These are phyloP conservation scores for Shinisaurus crocodilurus DNA, from an alignment of 2,113 vertebrate species.

Conservation along the genomic window DNA sequence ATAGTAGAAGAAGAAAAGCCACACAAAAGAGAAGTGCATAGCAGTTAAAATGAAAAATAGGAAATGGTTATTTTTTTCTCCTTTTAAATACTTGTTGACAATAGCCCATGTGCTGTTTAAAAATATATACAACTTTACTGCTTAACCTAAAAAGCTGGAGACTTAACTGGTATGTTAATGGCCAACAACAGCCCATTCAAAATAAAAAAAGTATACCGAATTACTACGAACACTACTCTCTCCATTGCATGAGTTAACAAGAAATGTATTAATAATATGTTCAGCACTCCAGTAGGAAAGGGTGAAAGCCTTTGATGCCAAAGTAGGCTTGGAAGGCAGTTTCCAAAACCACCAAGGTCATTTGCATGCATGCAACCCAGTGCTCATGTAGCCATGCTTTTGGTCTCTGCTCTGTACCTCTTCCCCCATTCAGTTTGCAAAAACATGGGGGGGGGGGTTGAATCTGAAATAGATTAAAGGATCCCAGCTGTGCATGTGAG, in stretches of 20 bases:
- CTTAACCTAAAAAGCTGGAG: neutral
- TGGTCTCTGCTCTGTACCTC: neutral
- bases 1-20: constrained; percentile 23
- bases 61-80: constrained; percentile 32
- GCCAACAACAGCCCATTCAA: neutral
- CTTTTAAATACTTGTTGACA: neutral
- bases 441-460: no score
- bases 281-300: neutral
- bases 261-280: neutral
- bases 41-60: constrained; percentile 41
- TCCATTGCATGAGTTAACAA: neutral
- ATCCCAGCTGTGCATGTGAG: neutral
- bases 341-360: neutral
- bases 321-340: neutral
- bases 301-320: neutral
- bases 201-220: neutral
- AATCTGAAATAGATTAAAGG: neutral
- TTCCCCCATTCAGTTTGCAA: neutral
- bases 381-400: neutral
- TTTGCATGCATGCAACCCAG: neutral
- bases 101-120: neutral
- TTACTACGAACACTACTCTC: neutral
- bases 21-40: constrained; percentile 57
- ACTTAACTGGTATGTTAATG: neutral
- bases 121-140: constrained; percentile 3